Conservation (phyloP, 2,797 vertebrate species). For the Myotis myotis region DNA sequence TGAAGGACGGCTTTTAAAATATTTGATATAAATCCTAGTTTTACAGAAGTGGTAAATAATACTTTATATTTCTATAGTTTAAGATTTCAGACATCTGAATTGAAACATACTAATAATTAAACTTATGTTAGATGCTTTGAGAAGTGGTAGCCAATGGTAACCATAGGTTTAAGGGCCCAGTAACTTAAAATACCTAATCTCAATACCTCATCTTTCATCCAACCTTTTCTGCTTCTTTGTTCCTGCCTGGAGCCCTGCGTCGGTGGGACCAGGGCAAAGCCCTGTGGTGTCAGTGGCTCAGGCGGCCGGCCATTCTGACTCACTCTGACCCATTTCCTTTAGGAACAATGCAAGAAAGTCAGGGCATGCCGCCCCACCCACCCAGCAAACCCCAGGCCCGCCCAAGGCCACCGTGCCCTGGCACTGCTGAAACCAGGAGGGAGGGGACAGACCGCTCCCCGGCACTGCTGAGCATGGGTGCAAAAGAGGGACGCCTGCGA, state of each 20-base stretch:
- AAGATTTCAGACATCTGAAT: background rate
- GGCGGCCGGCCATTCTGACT: background rate
- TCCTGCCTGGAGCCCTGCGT: background rate
- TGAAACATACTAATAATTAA: background rate
- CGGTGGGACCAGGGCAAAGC: background rate
- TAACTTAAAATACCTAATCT: background rate
- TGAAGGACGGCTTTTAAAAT: background rate
- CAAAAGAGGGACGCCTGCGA: background rate
- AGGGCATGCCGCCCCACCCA: background rate
- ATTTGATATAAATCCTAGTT: background rate
- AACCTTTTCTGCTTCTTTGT: background rate
- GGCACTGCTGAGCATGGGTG: background rate
- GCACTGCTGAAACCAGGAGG: background rate
- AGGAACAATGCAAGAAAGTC: conserved; percentile 3
- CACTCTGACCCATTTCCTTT: conserved; percentile 31
- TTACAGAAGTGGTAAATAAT: background rate
- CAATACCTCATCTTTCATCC: background rate
- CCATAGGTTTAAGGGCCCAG: background rate
- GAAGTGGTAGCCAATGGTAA: background rate
- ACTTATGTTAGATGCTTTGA: background rate
- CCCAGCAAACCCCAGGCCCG: background rate
- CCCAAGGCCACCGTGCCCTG: background rate
- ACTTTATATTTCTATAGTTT: background rate
- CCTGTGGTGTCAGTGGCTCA: background rate
- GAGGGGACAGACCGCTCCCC: background rate